Evolutionary conservation across 2,888 invertebrate species (phyloP), one percentile per base, ranked within the genome.

Genomic region (Fragum whitleyi): DNA sequence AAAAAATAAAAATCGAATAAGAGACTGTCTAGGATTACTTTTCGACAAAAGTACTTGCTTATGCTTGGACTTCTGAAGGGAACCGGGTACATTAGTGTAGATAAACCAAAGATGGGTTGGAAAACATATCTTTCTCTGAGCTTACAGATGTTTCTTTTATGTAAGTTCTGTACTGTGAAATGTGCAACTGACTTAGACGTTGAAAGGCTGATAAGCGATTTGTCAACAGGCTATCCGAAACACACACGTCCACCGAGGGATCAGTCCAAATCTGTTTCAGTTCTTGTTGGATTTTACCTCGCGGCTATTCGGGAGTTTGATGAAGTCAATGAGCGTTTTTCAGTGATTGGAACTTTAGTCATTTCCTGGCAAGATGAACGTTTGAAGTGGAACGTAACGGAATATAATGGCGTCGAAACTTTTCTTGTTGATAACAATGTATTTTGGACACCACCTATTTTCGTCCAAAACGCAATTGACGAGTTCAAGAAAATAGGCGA

Each of bases 401-500:
- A 67, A 67, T 67, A 67, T 42, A 21, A 21, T 21, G 67, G 47
- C 16, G 19, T 42, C 19, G 26, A 67, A n/a, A 28, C 19, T 61
- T 32, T 61, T 32, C 0, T 61, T 5, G 32, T 61, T 0, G n/a
- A 61, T 29, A 61, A 61, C n/a, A 32, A 61, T 29, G 61, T 61
- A 19, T 61, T 61, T 21, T 61, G 61, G 61, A 61, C 32, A 29
- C 61, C 61, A n/a, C 61, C 61, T 14, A 28, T 61, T 11, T 61
- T 28, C 28, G n/a, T 61, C 19, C 61, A 61, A 32, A 61, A 61
- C n/a, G 29, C 61, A 1, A 61, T 61, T 19, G 61, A 61, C 29
- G 61, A 61, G 32, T n/a, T 19, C 32, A 61, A 61, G n/a, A 61
- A 61, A n/a, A 61, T 61, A 19, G 61, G 61, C 2, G 16, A 11